phyloP scores from a whole-genome alignment of 2,113 vertebrate genomes.

The Aspiorhynchus laticeps region DNA sequence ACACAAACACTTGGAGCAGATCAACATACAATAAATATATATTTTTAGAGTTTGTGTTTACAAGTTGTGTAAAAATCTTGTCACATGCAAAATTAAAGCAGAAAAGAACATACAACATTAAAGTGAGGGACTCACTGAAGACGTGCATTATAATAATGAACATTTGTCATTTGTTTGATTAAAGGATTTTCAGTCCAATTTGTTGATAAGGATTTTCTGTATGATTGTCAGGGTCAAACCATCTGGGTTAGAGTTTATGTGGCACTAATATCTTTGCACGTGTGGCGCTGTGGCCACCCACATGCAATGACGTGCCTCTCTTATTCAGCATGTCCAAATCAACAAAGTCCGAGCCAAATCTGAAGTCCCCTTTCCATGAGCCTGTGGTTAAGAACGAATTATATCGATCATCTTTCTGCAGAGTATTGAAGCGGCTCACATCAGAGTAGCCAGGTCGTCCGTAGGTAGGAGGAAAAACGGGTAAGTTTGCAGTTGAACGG shows the following conservation, averaged over 20 bases:
- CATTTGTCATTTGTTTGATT: not conserved
- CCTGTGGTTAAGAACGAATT: slow-evolving; percentile 72
- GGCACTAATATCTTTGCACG: slow-evolving; percentile 32
- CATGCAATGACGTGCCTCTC: slow-evolving; percentile 59
- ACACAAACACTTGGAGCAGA: too few species aligned
- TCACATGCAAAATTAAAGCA: not conserved
- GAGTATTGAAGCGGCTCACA: slow-evolving; percentile 68
- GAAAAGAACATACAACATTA: not conserved
- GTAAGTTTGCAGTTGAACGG: slow-evolving; percentile 62
- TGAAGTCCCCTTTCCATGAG: slow-evolving; percentile 73
- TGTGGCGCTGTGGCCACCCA: slow-evolving; percentile 58
- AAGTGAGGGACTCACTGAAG: not conserved
- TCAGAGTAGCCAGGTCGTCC: slow-evolving; percentile 65
- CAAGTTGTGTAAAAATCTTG: not conserved
- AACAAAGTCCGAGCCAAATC: slow-evolving; percentile 65
- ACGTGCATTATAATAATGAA: not conserved
- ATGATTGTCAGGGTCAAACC: not conserved
- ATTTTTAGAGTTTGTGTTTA: too few species aligned
- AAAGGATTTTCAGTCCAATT: not conserved
- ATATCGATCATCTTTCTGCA: slow-evolving; percentile 68
- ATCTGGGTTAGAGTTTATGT: not conserved
- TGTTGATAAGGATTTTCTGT: not conserved
- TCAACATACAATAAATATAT: too few species aligned
- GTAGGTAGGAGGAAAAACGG: slow-evolving; percentile 68
- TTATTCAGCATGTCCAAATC: slow-evolving; percentile 73